Evolutionary conservation across 2,797 vertebrate genomes (phyloP).

Genomic region (Sebastes itinus): DNA sequence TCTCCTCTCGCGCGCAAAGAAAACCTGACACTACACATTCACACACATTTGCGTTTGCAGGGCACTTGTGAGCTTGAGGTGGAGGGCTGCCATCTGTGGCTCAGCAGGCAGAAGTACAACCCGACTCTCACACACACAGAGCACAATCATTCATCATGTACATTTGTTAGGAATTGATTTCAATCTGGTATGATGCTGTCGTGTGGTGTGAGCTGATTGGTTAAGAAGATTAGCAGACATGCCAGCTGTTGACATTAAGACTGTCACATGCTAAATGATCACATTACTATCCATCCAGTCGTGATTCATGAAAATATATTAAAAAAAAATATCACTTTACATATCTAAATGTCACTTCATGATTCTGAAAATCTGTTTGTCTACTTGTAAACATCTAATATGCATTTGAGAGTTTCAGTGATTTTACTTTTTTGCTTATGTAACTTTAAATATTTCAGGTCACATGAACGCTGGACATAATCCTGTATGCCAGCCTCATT

Average conservation of each 20-base stretch:
- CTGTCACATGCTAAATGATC: constrained; percentile 19
- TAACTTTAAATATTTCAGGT: not conserved
- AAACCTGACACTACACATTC: constrained; percentile 49
- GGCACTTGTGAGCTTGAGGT: constrained; percentile 54
- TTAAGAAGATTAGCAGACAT: constrained; percentile 39
- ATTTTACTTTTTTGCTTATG: not conserved
- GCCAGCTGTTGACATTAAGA: constrained; percentile 45
- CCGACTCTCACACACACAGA: not conserved
- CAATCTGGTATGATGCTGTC: not conserved
- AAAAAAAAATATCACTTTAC: not conserved
- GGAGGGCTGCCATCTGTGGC: constrained; percentile 75
- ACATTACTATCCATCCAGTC: not conserved
- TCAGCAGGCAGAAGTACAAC: constrained; percentile 67
- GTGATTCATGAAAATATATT: too few species aligned
- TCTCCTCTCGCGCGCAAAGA: constrained; percentile 32
- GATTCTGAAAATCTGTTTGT: not conserved
- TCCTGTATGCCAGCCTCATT: not conserved
- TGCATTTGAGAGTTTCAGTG: not conserved
- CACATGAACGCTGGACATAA: not conserved
- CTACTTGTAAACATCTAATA: not conserved
- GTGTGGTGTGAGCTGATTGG: constrained; percentile 10
- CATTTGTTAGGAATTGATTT: not conserved
- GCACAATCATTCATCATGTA: not conserved
- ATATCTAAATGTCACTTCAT: not conserved
- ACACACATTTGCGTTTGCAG: constrained; percentile 38